Conservation (phyloP, 2,113 vertebrate genomes). For the Cebidichthys violaceus region DNA sequence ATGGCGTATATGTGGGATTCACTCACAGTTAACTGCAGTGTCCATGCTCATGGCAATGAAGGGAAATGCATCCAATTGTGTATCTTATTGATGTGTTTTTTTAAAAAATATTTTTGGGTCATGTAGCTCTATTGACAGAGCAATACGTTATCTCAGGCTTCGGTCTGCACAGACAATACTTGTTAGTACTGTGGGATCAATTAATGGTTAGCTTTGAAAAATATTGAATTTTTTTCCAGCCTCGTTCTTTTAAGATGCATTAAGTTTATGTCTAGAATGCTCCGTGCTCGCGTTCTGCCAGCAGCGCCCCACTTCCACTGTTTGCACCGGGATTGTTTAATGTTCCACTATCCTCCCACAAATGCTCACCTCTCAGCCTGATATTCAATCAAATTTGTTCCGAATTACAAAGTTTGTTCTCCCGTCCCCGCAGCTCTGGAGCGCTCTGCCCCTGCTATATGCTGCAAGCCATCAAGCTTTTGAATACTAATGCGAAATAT, state of each 20-base stretch:
- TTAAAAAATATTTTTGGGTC: not conserved
- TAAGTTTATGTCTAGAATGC: not conserved
- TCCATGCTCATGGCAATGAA: not conserved
- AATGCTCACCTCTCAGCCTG: slow-evolving; percentile 20
- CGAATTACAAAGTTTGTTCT: slow-evolving; percentile 48
- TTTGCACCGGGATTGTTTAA: slow-evolving; percentile 7
- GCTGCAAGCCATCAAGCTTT: slow-evolving; percentile 74
- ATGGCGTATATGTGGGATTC: not conserved
- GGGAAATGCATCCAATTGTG: not conserved
- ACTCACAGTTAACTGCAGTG: not conserved
- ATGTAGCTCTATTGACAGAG: not conserved
- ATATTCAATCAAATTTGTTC: slow-evolving; percentile 53
- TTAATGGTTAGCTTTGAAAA: not conserved
- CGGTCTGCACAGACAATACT: not conserved
- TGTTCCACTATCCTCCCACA: slow-evolving; percentile 5
- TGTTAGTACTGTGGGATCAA: not conserved
- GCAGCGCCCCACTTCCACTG: slow-evolving; percentile 23
- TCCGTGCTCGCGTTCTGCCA: not conserved
- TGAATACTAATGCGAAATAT: slow-evolving; percentile 84
- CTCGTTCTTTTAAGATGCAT: not conserved
- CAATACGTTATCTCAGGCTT: not conserved
- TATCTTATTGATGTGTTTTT: slow-evolving; percentile 5
- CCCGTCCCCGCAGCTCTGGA: slow-evolving; percentile 53
- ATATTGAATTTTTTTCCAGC: slow-evolving; percentile 7
- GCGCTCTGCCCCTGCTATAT: slow-evolving; percentile 50